A percentile compares a stretch with the other conserved stretches of the same genome.
These are phyloP conservation scores for Actenoides lindsayi DNA, from an alignment of 2,113 vertebrate genomes.

Conservation along the genomic window DNA sequence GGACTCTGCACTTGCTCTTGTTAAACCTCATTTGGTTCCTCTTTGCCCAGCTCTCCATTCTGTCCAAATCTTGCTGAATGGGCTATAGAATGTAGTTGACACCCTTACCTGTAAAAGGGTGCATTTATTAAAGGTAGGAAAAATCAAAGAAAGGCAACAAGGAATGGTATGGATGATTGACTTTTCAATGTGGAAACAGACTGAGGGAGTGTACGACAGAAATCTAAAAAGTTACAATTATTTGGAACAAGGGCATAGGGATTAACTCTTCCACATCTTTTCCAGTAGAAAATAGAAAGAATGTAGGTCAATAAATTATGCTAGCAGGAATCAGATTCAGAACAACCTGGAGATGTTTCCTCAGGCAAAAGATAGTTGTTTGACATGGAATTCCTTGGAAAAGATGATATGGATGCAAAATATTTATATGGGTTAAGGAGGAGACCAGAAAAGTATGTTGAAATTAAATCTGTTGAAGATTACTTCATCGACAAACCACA, in stretches of 20 bases:
- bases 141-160: not conserved
- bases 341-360: not conserved
- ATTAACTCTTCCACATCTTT: not conserved
- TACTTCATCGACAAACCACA: not conserved
- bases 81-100: not conserved
- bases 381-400: not conserved
- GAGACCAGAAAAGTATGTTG: not conserved
- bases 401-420: not conserved
- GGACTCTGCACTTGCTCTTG: no score
- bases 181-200: not conserved
- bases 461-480: not conserved
- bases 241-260: not conserved
- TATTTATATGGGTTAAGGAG: not conserved
- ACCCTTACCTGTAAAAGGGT: not conserved
- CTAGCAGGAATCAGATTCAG: not conserved
- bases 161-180: not conserved
- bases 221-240: not conserved
- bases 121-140: not conserved
- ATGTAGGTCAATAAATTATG: not conserved
- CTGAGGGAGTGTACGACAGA: accelerated
- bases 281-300: not conserved
- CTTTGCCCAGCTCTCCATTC: no score
- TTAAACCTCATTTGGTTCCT: no score
- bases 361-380: not conserved
- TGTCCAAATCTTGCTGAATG: no score